These are phyloP conservation scores for Casuarius casuarius DNA, from an alignment of 2,113 vertebrate genomes.

Conservation along the genomic window DNA sequence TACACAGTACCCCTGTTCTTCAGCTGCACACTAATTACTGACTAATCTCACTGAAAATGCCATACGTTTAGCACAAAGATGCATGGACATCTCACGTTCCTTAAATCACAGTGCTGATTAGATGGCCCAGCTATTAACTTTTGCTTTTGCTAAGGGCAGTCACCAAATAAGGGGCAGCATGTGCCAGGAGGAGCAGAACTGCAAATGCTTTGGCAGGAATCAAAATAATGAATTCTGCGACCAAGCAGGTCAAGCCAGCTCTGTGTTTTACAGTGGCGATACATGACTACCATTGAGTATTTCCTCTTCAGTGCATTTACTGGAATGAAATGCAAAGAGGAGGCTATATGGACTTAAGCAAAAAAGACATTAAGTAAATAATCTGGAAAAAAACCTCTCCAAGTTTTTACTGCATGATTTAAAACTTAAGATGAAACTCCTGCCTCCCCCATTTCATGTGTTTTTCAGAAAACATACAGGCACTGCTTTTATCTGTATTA, in stretches of 20 bases:
- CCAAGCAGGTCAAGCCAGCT: not conserved
- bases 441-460: not conserved
- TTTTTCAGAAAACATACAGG: not conserved
- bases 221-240: not conserved
- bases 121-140: not conserved
- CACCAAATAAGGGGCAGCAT: not conserved
- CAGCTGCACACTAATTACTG: not conserved
- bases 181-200: not conserved
- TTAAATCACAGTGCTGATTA: not conserved
- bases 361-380: not conserved
- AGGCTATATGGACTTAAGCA: not conserved
- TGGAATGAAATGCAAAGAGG: not conserved
- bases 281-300: not conserved
- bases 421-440: not conserved
- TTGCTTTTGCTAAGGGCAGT: not conserved
- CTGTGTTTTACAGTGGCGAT: not conserved
- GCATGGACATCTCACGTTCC: not conserved
- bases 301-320: not conserved
- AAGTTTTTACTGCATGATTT: not conserved
- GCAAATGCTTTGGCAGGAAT: not conserved
- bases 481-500: rapidly evolving
- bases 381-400: not conserved
- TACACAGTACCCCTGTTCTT: slow-evolving; percentile 1
- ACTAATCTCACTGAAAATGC: not conserved
- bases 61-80: not conserved